phyloP scores from a whole-genome alignment of 1,140 invertebrate species.

The Gyrodactylus salaris region DNA sequence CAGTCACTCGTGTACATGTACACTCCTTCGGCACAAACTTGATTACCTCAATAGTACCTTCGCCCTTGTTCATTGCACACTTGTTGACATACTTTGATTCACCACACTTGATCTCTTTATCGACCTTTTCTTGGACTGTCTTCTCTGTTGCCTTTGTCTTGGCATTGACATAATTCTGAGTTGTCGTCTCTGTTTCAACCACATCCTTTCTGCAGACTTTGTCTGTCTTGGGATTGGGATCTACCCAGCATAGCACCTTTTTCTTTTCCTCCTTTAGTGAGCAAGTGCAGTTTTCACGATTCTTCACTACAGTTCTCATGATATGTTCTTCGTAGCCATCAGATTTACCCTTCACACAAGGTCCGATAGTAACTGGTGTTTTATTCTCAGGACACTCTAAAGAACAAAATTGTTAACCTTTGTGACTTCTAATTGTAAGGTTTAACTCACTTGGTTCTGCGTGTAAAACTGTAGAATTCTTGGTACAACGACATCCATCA shows the following conservation, averaged over 20 bases:
- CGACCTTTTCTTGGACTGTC: background rate
- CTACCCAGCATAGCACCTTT: background rate
- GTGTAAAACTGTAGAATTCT: background rate
- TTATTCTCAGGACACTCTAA: background rate
- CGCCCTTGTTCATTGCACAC: background rate
- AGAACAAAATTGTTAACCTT: background rate
- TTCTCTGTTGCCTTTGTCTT: background rate
- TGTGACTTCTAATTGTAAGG: too few species aligned
- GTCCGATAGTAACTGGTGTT: background rate
- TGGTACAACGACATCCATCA: background rate
- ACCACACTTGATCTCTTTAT: background rate
- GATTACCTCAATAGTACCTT: background rate
- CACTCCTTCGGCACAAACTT: background rate
- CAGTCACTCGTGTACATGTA: background rate
- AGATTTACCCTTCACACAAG: background rate
- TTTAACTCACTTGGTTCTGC: background rate
- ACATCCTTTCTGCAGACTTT: background rate
- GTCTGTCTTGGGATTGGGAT: background rate
- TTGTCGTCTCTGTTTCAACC: background rate
- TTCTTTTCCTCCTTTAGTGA: background rate
- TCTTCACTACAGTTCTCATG: background rate
- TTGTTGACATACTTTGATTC: background rate
- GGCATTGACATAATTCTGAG: background rate
- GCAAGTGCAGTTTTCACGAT: background rate
- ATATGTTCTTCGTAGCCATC: background rate